phyloP scores from a whole-genome alignment of 2,797 vertebrate species.

The Acanthopagrus latus region DNA sequence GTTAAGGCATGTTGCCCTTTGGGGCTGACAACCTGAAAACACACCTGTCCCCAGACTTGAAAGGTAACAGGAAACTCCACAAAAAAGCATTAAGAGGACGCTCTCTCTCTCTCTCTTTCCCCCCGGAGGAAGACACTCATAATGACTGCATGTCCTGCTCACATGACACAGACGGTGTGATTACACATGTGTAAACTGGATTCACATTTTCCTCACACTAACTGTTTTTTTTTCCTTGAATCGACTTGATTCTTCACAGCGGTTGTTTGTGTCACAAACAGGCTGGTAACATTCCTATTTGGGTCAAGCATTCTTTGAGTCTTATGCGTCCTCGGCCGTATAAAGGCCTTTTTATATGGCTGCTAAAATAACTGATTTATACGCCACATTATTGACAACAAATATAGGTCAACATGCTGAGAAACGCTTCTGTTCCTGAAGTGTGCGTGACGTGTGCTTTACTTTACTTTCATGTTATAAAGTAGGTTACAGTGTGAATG shows the following conservation, averaged over 20 bases:
- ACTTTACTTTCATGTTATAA: neutral
- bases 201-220: conserved; percentile 4
- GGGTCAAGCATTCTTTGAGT: conserved; percentile 51
- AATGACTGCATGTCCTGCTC: conserved; percentile 25
- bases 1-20: conserved; percentile 39
- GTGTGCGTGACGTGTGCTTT: neutral
- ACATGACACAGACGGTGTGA: conserved; percentile 22
- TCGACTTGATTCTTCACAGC: neutral
- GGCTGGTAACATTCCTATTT: conserved; percentile 21
- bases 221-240: neutral
- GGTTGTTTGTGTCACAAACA: conserved; percentile 33
- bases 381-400: neutral
- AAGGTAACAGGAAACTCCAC: conserved; percentile 58
- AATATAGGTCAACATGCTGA: neutral
- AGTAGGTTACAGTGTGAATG: neutral
- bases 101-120: neutral
- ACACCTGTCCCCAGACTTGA: conserved; percentile 62
- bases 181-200: conserved; percentile 23
- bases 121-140: conserved; percentile 48
- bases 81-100: conserved; percentile 14
- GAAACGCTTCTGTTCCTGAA: neutral
- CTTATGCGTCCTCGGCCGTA: neutral
- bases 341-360: neutral
- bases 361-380: conserved; percentile 1
- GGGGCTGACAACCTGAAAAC: conserved; percentile 42